Percentiles rank a stretch among this genome's conserved stretches.
phyloP scores from a whole-genome alignment of 2,888 invertebrate genomes.

The Drosophila niveifrons region DNA sequence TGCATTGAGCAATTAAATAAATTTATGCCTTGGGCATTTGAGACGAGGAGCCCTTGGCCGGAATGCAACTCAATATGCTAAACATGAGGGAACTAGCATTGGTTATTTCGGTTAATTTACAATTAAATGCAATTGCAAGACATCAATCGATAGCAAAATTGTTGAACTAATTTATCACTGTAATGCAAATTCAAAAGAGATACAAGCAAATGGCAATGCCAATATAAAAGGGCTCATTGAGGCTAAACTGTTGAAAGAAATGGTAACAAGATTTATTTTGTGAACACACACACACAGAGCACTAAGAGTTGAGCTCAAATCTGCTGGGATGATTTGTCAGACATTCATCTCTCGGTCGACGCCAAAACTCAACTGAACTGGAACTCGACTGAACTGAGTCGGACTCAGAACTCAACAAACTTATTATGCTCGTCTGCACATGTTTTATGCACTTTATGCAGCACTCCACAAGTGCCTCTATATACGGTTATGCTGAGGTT shows the following conservation, averaged over 20 bases:
- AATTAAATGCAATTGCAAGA: background rate
- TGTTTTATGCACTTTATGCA: slow-evolving; percentile 28
- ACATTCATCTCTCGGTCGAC: slow-evolving; percentile 3
- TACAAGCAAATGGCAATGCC: background rate
- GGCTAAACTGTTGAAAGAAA: slow-evolving; percentile 5
- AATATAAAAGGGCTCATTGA: too few relatives aligned
- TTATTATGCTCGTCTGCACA: slow-evolving; percentile 37
- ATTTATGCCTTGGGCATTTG: slow-evolving; percentile 8
- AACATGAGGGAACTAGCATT: slow-evolving; percentile 2
- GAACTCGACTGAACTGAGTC: background rate
- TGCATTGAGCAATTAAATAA: slow-evolving; percentile 23
- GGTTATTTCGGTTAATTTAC: slow-evolving; percentile 1
- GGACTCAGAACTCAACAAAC: slow-evolving; percentile 7
- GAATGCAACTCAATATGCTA: background rate
- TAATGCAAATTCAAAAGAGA: background rate
- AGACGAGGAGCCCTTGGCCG: background rate
- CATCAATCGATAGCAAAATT: background rate
- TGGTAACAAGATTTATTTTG: slow-evolving; percentile 15
- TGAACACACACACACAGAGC: background rate
- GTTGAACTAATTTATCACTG: background rate
- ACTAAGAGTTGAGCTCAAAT: background rate
- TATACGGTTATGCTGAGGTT: too few relatives aligned
- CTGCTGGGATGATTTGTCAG: slow-evolving; percentile 15
- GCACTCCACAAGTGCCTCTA: too few relatives aligned
- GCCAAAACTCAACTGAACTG: background rate